Conservation (phyloP, 1,140 invertebrate genomes). For the Drosophila dunni region DNA sequence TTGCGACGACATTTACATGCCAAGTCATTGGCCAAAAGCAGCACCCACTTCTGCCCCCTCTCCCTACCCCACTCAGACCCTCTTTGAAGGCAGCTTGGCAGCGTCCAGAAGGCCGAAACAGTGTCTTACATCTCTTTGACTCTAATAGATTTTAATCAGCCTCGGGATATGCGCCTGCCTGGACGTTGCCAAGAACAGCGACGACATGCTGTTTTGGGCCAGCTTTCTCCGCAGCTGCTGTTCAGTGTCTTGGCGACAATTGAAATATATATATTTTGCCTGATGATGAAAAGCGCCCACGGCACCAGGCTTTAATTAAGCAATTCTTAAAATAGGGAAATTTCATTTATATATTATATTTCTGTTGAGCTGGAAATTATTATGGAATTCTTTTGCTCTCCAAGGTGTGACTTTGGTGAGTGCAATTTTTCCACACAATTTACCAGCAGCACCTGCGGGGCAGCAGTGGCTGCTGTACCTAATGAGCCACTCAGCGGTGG, state of each 20-base stretch:
- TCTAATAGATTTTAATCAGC: constrained; percentile 84
- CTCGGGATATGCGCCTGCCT: constrained; percentile 67
- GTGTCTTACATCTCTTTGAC: constrained; percentile 81
- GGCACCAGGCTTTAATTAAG: constrained; percentile 66
- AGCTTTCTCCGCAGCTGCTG: constrained; percentile 20
- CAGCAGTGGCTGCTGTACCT: constrained; percentile 34
- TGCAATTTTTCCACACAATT: constrained; percentile 74
- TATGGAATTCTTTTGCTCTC: no score
- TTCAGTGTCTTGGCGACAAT: constrained; percentile 54
- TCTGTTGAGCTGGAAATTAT: no score
- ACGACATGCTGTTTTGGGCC: constrained; percentile 67
- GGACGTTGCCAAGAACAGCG: constrained; percentile 55
- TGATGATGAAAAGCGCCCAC: constrained; percentile 59
- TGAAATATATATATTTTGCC: constrained; percentile 39
- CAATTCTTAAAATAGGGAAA: constrained; percentile 48
- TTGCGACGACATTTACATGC: constrained; percentile 79
- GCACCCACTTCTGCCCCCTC: constrained; percentile 9
- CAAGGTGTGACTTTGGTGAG: constrained; percentile 26
- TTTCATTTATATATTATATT: neutral
- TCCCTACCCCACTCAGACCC: no score
- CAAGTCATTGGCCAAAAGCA: constrained; percentile 68
- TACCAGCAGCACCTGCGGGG: constrained; percentile 59
- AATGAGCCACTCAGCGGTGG: constrained; percentile 69
- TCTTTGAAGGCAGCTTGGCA: neutral
- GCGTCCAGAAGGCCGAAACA: constrained; percentile 29